Percentiles rank a stretch among this genome's conserved stretches.
Evolutionary conservation across 1,140 invertebrate species (phyloP).

Genomic region (Anadara kagoshimensis): DNA sequence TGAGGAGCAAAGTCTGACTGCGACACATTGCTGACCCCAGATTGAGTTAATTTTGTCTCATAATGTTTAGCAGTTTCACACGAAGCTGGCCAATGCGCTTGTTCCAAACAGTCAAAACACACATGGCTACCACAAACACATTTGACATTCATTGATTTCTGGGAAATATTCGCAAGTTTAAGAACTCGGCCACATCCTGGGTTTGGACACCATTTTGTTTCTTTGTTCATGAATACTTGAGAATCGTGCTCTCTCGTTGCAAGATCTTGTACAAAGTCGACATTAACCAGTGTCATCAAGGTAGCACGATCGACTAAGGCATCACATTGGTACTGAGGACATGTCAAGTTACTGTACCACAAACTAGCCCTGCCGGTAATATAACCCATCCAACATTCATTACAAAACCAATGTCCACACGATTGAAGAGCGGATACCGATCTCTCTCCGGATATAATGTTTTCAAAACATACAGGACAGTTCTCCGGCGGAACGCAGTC

Average conservation of each 20-base stretch:
- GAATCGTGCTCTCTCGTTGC: slow-evolving; percentile 31
- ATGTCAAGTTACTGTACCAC: slow-evolving; percentile 19
- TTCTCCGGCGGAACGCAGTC: slow-evolving; percentile 26
- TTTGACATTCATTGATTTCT: slow-evolving; percentile 18
- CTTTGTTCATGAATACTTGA: slow-evolving; percentile 20
- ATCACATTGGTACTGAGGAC: slow-evolving; percentile 52
- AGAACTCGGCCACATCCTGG: slow-evolving; percentile 50
- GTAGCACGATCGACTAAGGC: slow-evolving; percentile 36
- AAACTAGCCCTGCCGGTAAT: slow-evolving; percentile 18
- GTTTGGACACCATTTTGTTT: slow-evolving; percentile 58
- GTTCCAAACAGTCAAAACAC: slow-evolving; percentile 53
- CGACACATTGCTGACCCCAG: slow-evolving; percentile 30
- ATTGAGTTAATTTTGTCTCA: slow-evolving; percentile 26
- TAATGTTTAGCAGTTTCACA: slow-evolving; percentile 45
- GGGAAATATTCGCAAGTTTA: neutral
- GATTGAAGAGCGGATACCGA: slow-evolving; percentile 39
- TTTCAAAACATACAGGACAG: slow-evolving; percentile 48
- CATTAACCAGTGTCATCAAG: slow-evolving; percentile 48
- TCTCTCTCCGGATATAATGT: slow-evolving; percentile 1
- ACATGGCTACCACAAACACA: slow-evolving; percentile 50
- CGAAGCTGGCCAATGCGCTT: slow-evolving; percentile 53
- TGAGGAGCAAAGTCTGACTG: neutral
- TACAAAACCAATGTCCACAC: slow-evolving; percentile 60
- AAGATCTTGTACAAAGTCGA: slow-evolving; percentile 36
- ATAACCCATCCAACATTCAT: slow-evolving; percentile 55